These are phyloP conservation scores for Urechis unicinctus DNA, from an alignment of 2,888 invertebrate species.

Conservation along the genomic window DNA sequence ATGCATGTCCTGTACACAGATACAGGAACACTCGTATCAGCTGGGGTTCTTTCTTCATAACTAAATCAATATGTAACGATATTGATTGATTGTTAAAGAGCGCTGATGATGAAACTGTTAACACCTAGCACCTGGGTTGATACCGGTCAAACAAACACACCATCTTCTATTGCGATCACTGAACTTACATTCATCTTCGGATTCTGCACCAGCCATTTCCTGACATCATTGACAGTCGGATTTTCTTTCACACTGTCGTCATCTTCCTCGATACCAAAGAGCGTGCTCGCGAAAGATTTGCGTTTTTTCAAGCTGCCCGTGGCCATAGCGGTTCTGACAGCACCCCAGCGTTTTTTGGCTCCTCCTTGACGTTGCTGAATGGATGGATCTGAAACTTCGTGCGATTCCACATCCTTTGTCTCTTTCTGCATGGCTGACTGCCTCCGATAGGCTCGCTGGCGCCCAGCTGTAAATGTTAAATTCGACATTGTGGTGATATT, in stretches of 20 bases:
- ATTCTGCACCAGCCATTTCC: constrained; percentile 15
- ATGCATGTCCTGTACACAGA: constrained; percentile 5
- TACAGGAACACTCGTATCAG: not conserved
- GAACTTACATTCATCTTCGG: constrained; percentile 11
- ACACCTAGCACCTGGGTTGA: too few species aligned
- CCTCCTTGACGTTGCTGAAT: too few species aligned
- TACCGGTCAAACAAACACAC: not conserved
- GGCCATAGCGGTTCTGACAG: too few species aligned
- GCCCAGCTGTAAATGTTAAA: too few species aligned
- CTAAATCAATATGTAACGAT: too few species aligned
- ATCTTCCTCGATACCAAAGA: not conserved
- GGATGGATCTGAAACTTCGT: too few species aligned
- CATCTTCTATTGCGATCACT: not conserved
- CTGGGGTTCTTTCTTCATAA: not conserved
- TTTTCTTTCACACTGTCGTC: constrained; percentile 2
- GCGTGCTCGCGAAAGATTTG: not conserved
- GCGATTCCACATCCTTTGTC: too few species aligned
- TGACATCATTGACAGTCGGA: constrained; percentile 12
- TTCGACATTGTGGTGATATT: too few species aligned
- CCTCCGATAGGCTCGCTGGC: too few species aligned
- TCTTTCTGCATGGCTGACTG: too few species aligned
- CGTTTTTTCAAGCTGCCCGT: too few species aligned
- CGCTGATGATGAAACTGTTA: not conserved
- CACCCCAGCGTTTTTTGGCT: too few species aligned
- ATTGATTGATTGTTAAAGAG: not conserved